Evolutionary conservation across 2,797 vertebrate species (phyloP).

Genomic region (Lithobates sylvaticus): DNA sequence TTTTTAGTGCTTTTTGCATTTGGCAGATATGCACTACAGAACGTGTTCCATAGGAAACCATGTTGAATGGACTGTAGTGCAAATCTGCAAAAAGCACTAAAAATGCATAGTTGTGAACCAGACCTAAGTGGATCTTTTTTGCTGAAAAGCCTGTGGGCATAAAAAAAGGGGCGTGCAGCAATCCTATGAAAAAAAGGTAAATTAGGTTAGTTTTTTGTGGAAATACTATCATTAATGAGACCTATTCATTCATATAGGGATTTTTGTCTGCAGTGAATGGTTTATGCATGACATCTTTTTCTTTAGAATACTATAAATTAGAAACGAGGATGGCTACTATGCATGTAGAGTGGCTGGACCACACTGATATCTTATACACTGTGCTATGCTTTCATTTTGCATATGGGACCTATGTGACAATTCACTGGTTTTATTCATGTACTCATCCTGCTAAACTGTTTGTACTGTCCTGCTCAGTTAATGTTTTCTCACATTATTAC

Average conservation of each 20-base stretch:
- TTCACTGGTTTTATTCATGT: constrained; percentile 1
- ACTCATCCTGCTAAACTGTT: background rate
- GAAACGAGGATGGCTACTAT: background rate
- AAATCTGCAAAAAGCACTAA: too few species aligned
- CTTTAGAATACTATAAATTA: background rate
- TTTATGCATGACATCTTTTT: background rate
- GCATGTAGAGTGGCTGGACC: constrained; percentile 55
- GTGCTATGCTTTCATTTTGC: background rate
- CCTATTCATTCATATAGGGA: background rate
- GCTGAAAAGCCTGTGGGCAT: too few species aligned
- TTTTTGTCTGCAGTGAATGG: background rate
- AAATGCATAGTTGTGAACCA: too few species aligned
- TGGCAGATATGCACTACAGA: too few species aligned
- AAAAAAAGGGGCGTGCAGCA: too few species aligned
- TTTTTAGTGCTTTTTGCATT: too few species aligned
- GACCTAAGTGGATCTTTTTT: too few species aligned
- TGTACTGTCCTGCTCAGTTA: background rate
- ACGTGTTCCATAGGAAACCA: too few species aligned
- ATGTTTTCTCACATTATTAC: background rate
- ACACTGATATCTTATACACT: constrained; percentile 20
- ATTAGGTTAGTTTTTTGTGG: background rate
- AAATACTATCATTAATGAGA: background rate
- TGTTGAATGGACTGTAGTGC: too few species aligned
- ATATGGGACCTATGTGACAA: background rate
- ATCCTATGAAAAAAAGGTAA: background rate